Evolutionary conservation across 2,888 invertebrate species (phyloP).

Genomic region (Encarsia formosa): DNA sequence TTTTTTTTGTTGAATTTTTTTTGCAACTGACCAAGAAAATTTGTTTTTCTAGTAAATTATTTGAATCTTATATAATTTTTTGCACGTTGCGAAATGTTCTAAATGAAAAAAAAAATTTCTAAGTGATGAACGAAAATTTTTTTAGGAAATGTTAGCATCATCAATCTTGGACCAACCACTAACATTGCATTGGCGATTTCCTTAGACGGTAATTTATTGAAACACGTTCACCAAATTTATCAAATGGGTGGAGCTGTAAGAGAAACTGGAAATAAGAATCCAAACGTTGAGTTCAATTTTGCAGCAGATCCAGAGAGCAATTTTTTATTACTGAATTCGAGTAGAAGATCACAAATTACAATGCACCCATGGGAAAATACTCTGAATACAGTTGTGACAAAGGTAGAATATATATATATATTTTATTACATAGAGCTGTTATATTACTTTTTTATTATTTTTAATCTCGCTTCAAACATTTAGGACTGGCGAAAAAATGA

Average conservation of each 20-base stretch:
- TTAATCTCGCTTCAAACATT: too few species aligned
- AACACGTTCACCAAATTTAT: constrained; percentile 40
- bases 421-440: too few species aligned
- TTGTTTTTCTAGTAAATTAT: neutral
- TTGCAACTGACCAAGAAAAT: neutral
- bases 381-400: constrained; percentile 26
- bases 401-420: too few species aligned
- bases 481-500: constrained; percentile 55
- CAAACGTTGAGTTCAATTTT: constrained; percentile 59
- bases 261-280: constrained; percentile 18
- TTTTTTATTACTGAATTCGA: constrained; percentile 52
- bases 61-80: neutral
- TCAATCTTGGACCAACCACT: constrained; percentile 55
- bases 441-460: too few species aligned
- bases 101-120: neutral
- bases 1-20: too few species aligned
- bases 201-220: constrained; percentile 44
- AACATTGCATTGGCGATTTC: constrained; percentile 56
- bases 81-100: neutral
- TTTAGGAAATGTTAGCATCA: constrained; percentile 44
- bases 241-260: constrained; percentile 46
- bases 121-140: neutral
- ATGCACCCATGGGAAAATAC: constrained; percentile 56
- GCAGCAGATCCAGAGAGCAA: constrained; percentile 59
- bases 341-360: constrained; percentile 38